These are phyloP conservation scores for Pipistrellus kuhlii DNA, from an alignment of 2,797 vertebrate genomes.

Conservation along the genomic window DNA sequence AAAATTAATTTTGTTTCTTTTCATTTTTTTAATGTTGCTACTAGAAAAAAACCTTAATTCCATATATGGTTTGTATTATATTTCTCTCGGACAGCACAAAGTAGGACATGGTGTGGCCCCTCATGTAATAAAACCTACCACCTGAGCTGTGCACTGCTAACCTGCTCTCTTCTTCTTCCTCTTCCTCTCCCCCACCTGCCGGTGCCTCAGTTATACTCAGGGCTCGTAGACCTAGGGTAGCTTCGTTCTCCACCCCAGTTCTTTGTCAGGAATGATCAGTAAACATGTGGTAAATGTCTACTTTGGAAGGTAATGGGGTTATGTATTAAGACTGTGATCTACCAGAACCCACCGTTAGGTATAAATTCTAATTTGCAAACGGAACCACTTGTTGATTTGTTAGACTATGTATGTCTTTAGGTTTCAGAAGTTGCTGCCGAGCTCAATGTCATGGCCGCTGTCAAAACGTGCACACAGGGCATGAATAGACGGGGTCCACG, in stretches of 20 bases:
- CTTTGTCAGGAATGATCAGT: not conserved
- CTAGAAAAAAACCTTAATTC: not conserved
- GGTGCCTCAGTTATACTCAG: not conserved
- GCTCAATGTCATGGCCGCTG: not conserved
- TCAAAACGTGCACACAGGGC: not conserved
- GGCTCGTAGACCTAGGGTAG: not conserved
- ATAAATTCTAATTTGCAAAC: not conserved
- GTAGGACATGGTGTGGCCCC: not conserved
- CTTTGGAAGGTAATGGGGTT: not conserved
- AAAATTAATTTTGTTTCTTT: not conserved
- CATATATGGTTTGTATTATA: not conserved
- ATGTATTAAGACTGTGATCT: not conserved
- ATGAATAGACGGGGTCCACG: accelerated
- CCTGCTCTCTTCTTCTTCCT: too few species aligned
- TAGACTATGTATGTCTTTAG: not conserved
- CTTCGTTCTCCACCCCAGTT: not conserved
- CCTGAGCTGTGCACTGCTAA: not conserved
- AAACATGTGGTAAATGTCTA: not conserved
- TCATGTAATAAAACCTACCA: not conserved
- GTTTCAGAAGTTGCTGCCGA: not conserved
- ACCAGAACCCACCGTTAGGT: not conserved
- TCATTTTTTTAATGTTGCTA: not conserved
- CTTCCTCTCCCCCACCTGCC: accelerated
- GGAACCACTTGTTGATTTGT: not conserved
- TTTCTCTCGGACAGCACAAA: not conserved